A percentile compares a stretch with the other conserved stretches of the same genome.
Conservation (phyloP, 2,797 vertebrate genomes). For the Sus cebifrons region DNA sequence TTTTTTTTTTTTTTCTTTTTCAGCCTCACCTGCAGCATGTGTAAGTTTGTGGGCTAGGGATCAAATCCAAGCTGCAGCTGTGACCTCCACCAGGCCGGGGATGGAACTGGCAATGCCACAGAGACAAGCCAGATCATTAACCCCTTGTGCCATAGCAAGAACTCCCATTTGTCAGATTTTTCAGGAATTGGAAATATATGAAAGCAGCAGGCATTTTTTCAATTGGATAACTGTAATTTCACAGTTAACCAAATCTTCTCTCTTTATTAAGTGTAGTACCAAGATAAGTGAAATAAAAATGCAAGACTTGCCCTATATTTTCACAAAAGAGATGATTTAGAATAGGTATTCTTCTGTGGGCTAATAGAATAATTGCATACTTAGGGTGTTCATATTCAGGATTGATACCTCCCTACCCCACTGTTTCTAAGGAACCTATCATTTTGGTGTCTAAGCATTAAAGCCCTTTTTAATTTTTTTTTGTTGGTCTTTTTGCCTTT, state of each 20-base stretch:
- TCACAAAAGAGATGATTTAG: slow-evolving; percentile 51
- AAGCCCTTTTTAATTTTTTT: not conserved
- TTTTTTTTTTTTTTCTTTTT: slow-evolving; percentile 17
- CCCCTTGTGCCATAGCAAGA: too few relatives aligned
- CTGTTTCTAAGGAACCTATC: slow-evolving; percentile 43
- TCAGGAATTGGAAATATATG: not conserved
- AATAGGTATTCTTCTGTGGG: slow-evolving; percentile 2
- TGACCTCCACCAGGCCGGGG: too few relatives aligned
- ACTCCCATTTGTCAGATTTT: slow-evolving; percentile 3
- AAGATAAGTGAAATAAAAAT: slow-evolving; percentile 63
- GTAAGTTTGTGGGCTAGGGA: too few relatives aligned
- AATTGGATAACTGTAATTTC: slow-evolving; percentile 30
- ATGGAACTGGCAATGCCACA: too few relatives aligned
- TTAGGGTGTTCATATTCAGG: not conserved
- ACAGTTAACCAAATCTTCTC: slow-evolving; percentile 46
- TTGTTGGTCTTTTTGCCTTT: too few relatives aligned
- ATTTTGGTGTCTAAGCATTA: slow-evolving; percentile 34
- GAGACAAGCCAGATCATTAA: too few relatives aligned
- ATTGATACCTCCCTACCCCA: not conserved
- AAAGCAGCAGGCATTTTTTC: slow-evolving; percentile 11
- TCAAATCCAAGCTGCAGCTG: too few relatives aligned
- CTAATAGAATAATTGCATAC: slow-evolving; percentile 26
- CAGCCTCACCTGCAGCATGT: too few relatives aligned
- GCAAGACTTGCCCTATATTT: slow-evolving; percentile 25
- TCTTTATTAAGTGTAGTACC: slow-evolving; percentile 7